These are phyloP conservation scores for Gasterosteus nipponicus DNA, from an alignment of 2,113 vertebrate species.

Conservation along the genomic window DNA sequence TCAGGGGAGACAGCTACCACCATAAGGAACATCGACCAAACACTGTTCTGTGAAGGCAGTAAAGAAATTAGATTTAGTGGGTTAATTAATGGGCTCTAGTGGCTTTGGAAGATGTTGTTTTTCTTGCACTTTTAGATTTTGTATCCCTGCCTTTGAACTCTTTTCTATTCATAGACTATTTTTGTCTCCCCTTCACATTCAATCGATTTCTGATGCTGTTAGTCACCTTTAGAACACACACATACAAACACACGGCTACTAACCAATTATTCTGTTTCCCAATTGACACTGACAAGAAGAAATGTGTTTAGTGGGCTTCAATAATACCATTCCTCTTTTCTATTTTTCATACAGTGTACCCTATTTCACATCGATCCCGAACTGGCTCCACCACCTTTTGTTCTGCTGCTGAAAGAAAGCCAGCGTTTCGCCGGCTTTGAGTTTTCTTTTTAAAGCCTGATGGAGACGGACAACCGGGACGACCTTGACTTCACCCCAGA, in stretches of 20 bases:
- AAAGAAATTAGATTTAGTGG: background rate
- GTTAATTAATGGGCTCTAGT: background rate
- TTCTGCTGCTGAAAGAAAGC: slow-evolving; percentile 51
- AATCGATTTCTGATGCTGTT: slow-evolving; percentile 25
- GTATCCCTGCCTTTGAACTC: background rate
- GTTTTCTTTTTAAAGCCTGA: slow-evolving; percentile 66
- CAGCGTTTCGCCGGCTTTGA: slow-evolving; percentile 48
- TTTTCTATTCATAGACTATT: background rate
- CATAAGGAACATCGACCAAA: background rate
- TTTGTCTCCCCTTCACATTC: background rate
- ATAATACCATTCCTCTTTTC: slow-evolving; percentile 43
- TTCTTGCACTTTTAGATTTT: background rate
- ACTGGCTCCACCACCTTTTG: slow-evolving; percentile 54
- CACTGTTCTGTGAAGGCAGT: background rate
- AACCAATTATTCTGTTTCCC: slow-evolving; percentile 41
- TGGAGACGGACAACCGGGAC: slow-evolving; percentile 61
- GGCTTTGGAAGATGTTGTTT: background rate
- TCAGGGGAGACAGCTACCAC: background rate
- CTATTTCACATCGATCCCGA: slow-evolving; percentile 64
- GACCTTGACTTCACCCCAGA: slow-evolving; percentile 72
- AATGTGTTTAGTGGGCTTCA: slow-evolving; percentile 35
- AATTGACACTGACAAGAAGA: slow-evolving; percentile 27
- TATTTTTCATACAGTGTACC: slow-evolving; percentile 41
- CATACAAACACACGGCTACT: slow-evolving; percentile 18
- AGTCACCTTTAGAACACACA: slow-evolving; percentile 12